Evolutionary conservation across 2,888 invertebrate genomes (phyloP).

Genomic region (Petrolisthes manimaculis): DNA sequence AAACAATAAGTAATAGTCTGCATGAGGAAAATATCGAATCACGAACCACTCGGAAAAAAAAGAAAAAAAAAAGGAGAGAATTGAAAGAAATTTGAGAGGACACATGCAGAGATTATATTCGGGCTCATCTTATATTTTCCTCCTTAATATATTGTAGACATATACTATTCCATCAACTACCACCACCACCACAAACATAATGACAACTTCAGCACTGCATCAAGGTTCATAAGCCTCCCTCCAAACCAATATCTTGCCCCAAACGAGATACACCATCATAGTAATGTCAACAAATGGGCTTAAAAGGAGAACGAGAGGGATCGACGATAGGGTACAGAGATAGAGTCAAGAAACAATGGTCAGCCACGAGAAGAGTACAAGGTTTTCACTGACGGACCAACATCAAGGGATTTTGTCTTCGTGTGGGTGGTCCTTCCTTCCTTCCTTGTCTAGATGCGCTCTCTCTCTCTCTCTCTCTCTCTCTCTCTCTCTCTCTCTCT

Average conservation of each 20-base stretch:
- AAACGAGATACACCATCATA: background rate
- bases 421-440: conserved; percentile 5
- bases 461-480: background rate
- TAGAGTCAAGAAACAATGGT: conserved; percentile 3
- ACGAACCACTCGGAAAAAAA: too few species aligned
- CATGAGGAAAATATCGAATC: too few species aligned
- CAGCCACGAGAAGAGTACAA: background rate
- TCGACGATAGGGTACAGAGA: conserved; percentile 13
- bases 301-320: conserved; percentile 5
- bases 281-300: conserved; percentile 34
- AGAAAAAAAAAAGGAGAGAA: background rate
- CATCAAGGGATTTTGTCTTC: background rate
- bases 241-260: too few species aligned
- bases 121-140: background rate
- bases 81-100: background rate
- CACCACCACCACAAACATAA: too few species aligned
- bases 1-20: too few species aligned
- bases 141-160: too few species aligned
- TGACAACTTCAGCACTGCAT: background rate
- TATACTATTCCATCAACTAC: too few species aligned
- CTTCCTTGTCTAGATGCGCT: too few species aligned
- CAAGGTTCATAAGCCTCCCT: background rate
- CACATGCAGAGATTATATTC: background rate
- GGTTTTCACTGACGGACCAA: background rate
- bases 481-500: background rate